A percentile compares a stretch with the other conserved stretches of the same genome.
These are phyloP conservation scores for Drosophila seclusa DNA, from an alignment of 2,888 invertebrate species.

Conservation along the genomic window DNA sequence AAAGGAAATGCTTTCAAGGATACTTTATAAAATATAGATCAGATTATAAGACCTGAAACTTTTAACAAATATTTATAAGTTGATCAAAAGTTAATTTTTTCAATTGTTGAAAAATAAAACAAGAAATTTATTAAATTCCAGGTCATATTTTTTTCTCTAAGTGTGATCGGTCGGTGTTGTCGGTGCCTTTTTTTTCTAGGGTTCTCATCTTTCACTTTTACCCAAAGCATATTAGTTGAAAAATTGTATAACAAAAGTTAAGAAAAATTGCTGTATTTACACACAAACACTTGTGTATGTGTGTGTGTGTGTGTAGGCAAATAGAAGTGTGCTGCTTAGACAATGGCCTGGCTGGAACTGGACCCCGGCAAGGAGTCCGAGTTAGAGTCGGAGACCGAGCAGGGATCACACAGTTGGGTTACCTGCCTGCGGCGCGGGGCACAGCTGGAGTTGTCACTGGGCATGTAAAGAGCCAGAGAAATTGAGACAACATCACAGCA, in stretches of 20 bases:
- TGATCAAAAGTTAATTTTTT: not conserved
- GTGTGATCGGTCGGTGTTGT: conserved; percentile 24
- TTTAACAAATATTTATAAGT: not conserved
- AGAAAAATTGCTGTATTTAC: conserved; percentile 54
- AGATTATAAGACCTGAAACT: not conserved
- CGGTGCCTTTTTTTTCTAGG: conserved; percentile 66
- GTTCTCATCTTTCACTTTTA: conserved; percentile 79
- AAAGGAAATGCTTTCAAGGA: accelerated
- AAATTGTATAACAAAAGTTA: conserved; percentile 78
- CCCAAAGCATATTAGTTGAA: conserved; percentile 68
- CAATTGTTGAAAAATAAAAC: not conserved
- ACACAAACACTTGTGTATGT: not conserved
- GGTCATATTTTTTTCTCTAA: not conserved
- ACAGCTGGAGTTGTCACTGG: conserved; percentile 85
- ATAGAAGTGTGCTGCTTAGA: conserved; percentile 70
- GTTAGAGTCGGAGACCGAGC: conserved; percentile 8
- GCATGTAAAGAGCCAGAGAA: conserved; percentile 80
- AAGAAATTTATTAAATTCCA: not conserved
- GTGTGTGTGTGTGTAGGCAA: conserved; percentile 38
- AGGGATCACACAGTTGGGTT: conserved; percentile 50
- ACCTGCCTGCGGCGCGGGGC: conserved; percentile 78
- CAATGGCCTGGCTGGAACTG: conserved; percentile 68
- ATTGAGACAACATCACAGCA: conserved; percentile 61
- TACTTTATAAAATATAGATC: not conserved
- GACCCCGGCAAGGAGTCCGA: conserved; percentile 45